A percentile compares a stretch with the other conserved stretches of the same genome.
phyloP scores from a whole-genome alignment of 2,888 invertebrate genomes.

The Litoditis marina region DNA sequence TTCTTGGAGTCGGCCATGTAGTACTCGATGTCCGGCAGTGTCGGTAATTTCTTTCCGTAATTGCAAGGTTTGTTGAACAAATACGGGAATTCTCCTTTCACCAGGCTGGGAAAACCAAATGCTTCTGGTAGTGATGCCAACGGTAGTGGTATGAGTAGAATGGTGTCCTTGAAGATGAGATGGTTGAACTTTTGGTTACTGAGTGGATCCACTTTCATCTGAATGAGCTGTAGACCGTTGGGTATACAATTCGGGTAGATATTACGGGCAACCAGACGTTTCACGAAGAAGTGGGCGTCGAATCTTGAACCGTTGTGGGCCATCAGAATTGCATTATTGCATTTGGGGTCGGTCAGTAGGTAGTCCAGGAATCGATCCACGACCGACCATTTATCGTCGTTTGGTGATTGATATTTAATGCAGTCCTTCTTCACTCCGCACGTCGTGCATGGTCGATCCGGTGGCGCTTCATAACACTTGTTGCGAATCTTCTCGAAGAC shows the following conservation, averaged over 20 bases:
- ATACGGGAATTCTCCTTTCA: constrained; percentile 3
- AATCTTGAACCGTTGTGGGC: constrained; percentile 3
- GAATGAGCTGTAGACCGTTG: neutral
- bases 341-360: neutral
- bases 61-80: neutral
- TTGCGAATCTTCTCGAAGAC: neutral
- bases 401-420: too few relatives aligned
- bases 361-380: neutral
- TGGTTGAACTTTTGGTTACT: neutral
- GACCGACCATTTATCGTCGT: neutral
- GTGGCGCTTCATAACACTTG: neutral
- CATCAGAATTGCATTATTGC: neutral
- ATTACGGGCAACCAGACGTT: neutral
- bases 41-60: neutral
- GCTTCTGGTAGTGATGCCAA: neutral
- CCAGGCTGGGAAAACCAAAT: neutral
- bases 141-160: neutral
- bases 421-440: too few relatives aligned
- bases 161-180: neutral
- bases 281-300: neutral
- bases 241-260: neutral
- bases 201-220: neutral
- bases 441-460: neutral
- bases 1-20: neutral
- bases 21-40: neutral